Base-by-base conservation (phyloP, 2,888 invertebrate species). In the Philopedon plagiatum region DNA sequence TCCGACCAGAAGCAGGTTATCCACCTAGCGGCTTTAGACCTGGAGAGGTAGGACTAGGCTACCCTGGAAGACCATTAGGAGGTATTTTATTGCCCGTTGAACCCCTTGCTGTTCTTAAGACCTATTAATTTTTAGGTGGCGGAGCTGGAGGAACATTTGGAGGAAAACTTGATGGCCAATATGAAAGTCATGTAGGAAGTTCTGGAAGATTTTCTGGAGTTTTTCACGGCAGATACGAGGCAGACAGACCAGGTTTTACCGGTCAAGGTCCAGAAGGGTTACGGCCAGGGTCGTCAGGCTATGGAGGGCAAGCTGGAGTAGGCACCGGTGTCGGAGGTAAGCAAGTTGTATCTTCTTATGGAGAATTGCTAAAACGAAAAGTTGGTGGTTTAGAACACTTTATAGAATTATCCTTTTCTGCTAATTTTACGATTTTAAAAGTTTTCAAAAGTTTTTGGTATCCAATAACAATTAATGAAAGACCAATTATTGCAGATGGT, bases 141-240 rank as follows among this genome's bases (percentile, higher is more conserved):
- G 39, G n/a, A n/a, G 8, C 19, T 34, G 37, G 57, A 7, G 80
- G 81, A 9, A 73, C 71, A 39, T 80, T 81, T 75, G 74, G 73
- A 44, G 81, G 81, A 51, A 72, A 81, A 64, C 49, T 81, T 51
- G 13, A 72, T 8, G 82, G 82, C 0, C 75, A 78, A 39, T 82
- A 81, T 69, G 68, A 76, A 61, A 74, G 71, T 37, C 68, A 78
- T 21, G 51, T 54, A 34, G 77, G 77, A 15, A 76, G 78, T 13
- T 68, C 76, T 23, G 82, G 81, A 1, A 71, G 75, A 69, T 81
- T 82, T 76, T 77, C 77, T 21, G 82, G 82, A 5, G 72, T 75
- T 15, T 81, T 81, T 76, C 72, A 79, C 5, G 82, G 81, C 5
- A 76, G 78, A 64, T 81, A 80, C 67, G 76, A 61, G 7, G 13